Base-by-base conservation (phyloP, 2,113 vertebrate species). In the Dipodomys merriami region DNA sequence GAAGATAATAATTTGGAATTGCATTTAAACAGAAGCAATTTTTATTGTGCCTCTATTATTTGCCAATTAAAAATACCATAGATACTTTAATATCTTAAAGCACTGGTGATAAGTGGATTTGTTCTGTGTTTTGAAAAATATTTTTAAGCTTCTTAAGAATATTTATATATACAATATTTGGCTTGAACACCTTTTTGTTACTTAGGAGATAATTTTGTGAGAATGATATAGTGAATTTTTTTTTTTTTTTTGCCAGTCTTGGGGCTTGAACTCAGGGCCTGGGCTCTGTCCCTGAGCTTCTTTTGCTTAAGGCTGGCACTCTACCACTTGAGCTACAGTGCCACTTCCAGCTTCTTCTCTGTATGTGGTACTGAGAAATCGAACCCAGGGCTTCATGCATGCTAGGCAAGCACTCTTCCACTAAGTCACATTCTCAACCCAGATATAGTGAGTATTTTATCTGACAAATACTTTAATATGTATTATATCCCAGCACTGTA, bases 401-500 rank as follows among this genome's bases (percentile, higher is more conserved):
- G 5, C 39, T 39, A 39, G 39, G 39, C 39, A 39, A 39, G 39
- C 39, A 39, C 39, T 39, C 39, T 39, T 39, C 39, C 39, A 39
- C 39, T 39, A 39, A 39, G 39, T 39, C 39, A 39, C 39, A 39
- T 39, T 39, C 39, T 39, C 39, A 39, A 39, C 39, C 39, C 39
- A 39, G 78, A 30, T 84, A 22, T 82, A 73, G 35, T 84, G 69
- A 64, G 53, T 92, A 68, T 90, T 85, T 93, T 57, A 53, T 83
- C 93, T 62, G 90, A 46, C 67, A 76, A 83, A 83, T 94, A 93
- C 90, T 94, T 97, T 87, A 64, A 30, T 88, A 44, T 19, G 33
- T 88, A 49, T 19, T 73, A 49, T 39, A 74, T 91, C 39, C 19
- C 2, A 39, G 60, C 57, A 30, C 35, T 71, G 5, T 78, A n/a